Evolutionary conservation across 2,888 invertebrate genomes (phyloP), one percentile per base, ranked within the genome.

Genomic region (Deilephila elpenor): DNA sequence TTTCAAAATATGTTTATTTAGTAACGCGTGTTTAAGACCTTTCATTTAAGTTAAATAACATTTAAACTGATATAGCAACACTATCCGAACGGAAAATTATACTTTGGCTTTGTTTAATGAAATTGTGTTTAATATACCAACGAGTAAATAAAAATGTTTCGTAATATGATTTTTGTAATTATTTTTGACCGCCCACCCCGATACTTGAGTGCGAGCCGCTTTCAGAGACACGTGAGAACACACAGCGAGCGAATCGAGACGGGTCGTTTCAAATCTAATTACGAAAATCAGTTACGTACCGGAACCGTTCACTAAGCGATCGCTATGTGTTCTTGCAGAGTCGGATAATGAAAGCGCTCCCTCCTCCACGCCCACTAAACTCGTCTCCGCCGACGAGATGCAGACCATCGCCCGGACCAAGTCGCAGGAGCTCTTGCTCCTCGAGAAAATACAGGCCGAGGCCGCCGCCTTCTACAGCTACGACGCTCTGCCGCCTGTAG

Each of bases 301-400:
- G 79, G 75, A 32, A 14, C 25, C 56, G 20, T 77, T 76, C 67
- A 77, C 75, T 67, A 67, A 67, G 67, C 67, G 67, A 51, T 67
- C 67, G 67, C 67, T 67, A 67, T 96, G 96, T 96, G 95, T 96
- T 96, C 96, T 96, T 96, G 95, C 96, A 97, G 97, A 97, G 93
- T 97, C 97, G 84, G 97, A 97, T 95, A 96, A 95, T 90, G 97
- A 97, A 95, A 96, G 96, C 89, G 95, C 95, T 80, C 96, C 96
- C 37, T 95, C 96, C 56, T 93, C 93, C 74, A 96, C 96, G 78
- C 96, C 96, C 76, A 93, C 92, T 77, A 95, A 95, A 84, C 87
- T 87, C 73, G 89, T 86, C 74, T 89, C 92, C 77, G 78, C 88
- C 37, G 93, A 91, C 64, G 90, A 89, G 71, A 87, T 86, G 64